Evolutionary conservation across 1,140 invertebrate species (phyloP), one percentile per base, ranked within the genome.

Genomic region (Atta texana): DNA sequence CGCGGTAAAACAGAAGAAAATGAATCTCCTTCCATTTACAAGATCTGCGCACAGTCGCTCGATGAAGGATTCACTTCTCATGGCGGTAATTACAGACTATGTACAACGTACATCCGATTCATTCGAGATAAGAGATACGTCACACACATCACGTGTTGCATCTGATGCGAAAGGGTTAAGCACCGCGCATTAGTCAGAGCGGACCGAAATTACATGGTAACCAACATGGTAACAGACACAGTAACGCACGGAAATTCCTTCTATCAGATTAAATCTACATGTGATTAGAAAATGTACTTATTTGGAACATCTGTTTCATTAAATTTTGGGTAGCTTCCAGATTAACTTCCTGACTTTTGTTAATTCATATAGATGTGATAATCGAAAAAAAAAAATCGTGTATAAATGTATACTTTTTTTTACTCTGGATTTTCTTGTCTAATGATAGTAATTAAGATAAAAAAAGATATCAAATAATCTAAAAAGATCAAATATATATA

Each of bases 121-220:
- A n/a, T 34, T 14, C 34, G 55, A 61, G 80, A 84, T 84, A 84
- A 84, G 69, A 75, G 69, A 61, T 84, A 84, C 80, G 80, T 84
- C 80, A 74, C 80, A 74, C 68, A 61, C 77, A 55, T 64, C 59
- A 44, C 80, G 59, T 44, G 68, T 61, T 82, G 68, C 78, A 49
- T 59, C 66, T 39, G 53, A 74, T 39, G 68, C 80, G 69, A 84
- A 84, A 44, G 80, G 51, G 31, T 84, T 84, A 84, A 84, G 39
- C 80, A 55, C 49, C 24, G 53, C 39, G 68, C 55, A 74, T 84
- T 68, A 84, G 80, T 16, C 71, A 49, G 69, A 74, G 39, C 69
- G 24, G 57, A 75, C 69, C 55, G 39, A 75, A 74, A 84, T 84
- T 84, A 84, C 55, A 82, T 59, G 53, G 80, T 28, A 69, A 69